Percentiles rank a stretch among this genome's conserved stretches.
Conservation (phyloP, 2,113 vertebrate species). For the Cinclus cinclus region DNA sequence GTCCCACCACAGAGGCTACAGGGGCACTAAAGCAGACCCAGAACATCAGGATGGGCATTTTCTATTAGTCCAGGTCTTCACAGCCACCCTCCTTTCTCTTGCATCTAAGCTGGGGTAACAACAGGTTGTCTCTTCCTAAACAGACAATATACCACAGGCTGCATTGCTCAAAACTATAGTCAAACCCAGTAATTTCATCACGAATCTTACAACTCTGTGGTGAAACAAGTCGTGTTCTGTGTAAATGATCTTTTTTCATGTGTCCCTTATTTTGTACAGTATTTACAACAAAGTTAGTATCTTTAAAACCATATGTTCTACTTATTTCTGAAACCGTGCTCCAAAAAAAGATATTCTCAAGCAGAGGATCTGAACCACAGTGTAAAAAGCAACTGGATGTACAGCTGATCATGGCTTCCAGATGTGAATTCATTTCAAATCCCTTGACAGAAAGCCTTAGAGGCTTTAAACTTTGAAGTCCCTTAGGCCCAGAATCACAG, state of each 20-base stretch:
- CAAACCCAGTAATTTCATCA: not conserved
- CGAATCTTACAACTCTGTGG: not conserved
- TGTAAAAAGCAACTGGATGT: not conserved
- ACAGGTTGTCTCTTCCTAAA: not conserved
- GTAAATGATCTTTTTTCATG: not conserved
- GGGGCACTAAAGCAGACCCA: not conserved
- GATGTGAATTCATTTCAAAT: not conserved
- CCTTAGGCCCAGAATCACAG: not conserved
- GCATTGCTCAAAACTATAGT: accelerated
- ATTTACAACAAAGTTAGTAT: not conserved
- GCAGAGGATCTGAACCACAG: not conserved
- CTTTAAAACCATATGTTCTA: not conserved
- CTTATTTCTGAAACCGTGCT: not conserved
- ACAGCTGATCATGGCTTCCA: not conserved
- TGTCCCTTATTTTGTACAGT: not conserved
- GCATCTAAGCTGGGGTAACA: too few relatives aligned
- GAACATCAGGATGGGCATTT: not conserved
- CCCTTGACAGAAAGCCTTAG: not conserved
- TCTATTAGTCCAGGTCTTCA: not conserved
- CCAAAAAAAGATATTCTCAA: not conserved
- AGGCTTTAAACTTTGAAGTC: not conserved
- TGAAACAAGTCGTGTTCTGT: not conserved
- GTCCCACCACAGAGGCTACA: not conserved
- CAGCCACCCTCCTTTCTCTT: not conserved
- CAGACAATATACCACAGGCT: not conserved